phyloP scores from a whole-genome alignment of 2,113 vertebrate species.

The Rhinoderma darwinii region DNA sequence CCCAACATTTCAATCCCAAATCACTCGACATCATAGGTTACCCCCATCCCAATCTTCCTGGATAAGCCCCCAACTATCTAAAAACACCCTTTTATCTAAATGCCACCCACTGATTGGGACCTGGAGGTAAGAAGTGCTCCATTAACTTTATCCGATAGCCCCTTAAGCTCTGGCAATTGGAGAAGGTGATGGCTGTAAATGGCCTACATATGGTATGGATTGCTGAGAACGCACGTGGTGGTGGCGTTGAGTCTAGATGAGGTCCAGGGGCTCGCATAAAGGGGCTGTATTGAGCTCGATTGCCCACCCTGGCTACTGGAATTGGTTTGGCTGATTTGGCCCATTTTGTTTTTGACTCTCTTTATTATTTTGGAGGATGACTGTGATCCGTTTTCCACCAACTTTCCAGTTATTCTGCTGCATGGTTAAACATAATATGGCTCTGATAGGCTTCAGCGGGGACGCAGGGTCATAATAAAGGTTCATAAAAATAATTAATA shows the following conservation, averaged over 20 bases:
- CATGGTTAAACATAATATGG: conserved; percentile 1
- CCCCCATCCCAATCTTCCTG: no score
- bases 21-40: no score
- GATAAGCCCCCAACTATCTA: no score
- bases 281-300: background rate
- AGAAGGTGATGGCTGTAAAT: background rate
- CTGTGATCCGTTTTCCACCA: background rate
- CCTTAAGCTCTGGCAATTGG: background rate
- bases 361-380: no score
- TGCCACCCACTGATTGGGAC: no score
- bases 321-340: background rate
- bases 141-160: background rate
- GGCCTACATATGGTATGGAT: background rate
- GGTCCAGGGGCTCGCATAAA: background rate
- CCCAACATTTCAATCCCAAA: no score
- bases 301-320: background rate
- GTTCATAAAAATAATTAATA: background rate
- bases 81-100: no score
- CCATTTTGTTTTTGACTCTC: no score
- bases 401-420: background rate
- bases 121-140: background rate
- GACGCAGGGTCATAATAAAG: background rate
- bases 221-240: background rate
- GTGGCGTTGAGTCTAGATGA: background rate
- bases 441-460: background rate